Evolutionary conservation across 2,113 vertebrate species (phyloP).

Genomic region (Gymnobelideus leadbeateri): DNA sequence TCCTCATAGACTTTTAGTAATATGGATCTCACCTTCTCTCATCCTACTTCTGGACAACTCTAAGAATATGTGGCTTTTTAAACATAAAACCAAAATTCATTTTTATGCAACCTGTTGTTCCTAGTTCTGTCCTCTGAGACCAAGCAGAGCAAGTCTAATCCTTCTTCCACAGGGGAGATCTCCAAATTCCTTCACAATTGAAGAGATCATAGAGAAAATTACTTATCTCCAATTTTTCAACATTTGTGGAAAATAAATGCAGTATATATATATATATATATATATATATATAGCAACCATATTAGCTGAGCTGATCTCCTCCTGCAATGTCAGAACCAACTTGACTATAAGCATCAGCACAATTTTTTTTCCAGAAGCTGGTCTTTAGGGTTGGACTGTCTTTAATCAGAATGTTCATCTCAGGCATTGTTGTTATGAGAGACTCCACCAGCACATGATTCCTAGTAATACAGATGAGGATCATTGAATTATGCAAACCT

Average conservation of each 20-base stretch:
- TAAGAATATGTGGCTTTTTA: not conserved
- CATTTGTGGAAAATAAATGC: not conserved
- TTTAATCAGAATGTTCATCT: not conserved
- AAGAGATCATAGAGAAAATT: not conserved
- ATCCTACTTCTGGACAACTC: not conserved
- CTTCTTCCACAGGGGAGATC: not conserved
- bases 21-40: not conserved
- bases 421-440: not conserved
- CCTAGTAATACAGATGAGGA: not conserved
- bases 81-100: not conserved
- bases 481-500: not conserved
- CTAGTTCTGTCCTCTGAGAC: not conserved
- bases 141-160: not conserved
- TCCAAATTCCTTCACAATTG: not conserved
- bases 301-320: not conserved
- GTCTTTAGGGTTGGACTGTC: not conserved
- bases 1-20: not conserved
- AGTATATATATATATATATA: not conserved
- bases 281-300: not conserved
- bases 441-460: not conserved
- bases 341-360: not conserved
- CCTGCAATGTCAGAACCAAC: not conserved
- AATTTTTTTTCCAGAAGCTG: not conserved
- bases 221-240: not conserved
- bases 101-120: not conserved